Conservation (phyloP, 2,113 vertebrate species). For the Clarias magur region DNA sequence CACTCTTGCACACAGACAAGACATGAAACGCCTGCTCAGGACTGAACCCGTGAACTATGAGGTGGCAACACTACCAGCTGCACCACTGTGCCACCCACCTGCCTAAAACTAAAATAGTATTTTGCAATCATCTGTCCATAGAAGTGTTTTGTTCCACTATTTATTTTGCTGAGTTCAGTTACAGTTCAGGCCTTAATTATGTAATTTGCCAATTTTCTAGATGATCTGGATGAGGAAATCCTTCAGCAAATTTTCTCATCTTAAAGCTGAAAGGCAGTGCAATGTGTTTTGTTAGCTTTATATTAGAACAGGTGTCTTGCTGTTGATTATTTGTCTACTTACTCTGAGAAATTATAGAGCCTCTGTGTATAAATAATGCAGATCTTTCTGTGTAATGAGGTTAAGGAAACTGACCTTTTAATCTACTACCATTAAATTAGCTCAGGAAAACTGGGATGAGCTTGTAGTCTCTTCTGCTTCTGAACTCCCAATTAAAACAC, state of each 20-base stretch:
- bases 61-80: neutral
- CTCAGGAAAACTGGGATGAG: neutral
- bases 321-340: neutral
- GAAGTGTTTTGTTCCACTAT: neutral
- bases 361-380: constrained; percentile 4
- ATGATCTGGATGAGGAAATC: neutral
- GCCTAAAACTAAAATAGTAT: neutral
- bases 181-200: neutral
- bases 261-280: neutral
- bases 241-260: neutral
- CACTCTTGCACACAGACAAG: neutral
- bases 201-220: neutral
- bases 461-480: constrained; percentile 5
- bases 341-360: neutral
- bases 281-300: neutral
- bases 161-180: neutral
- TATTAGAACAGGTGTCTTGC: neutral
- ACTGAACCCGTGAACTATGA: neutral
- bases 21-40: neutral
- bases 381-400: constrained; percentile 14
- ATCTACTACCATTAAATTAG: neutral
- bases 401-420: constrained; percentile 10
- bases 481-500: neutral
- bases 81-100: neutral
- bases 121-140: neutral